Conservation (phyloP, 2,113 vertebrate species). For the Tenrec ecaudatus region DNA sequence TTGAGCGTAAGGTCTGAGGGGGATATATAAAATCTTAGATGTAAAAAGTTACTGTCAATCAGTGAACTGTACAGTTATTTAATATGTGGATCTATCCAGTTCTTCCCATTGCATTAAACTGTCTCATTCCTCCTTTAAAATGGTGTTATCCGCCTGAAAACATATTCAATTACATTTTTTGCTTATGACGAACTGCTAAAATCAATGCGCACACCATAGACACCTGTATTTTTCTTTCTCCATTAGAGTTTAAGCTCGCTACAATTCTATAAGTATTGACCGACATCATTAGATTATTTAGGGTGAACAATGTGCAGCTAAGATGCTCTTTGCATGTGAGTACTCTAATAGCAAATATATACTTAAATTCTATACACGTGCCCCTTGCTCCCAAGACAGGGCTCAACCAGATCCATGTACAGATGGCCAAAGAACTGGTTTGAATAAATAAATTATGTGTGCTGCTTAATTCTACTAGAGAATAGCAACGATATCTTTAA, state of each 20-base stretch:
- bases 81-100: conserved; percentile 54
- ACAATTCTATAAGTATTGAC: conserved; percentile 79
- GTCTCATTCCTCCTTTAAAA: conserved; percentile 64
- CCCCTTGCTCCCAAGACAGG: neutral
- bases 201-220: conserved; percentile 73
- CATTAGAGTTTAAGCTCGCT: conserved; percentile 70
- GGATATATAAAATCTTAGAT: conserved; percentile 17
- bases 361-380: conserved; percentile 10
- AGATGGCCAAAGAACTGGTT: neutral
- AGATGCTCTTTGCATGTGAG: conserved; percentile 48
- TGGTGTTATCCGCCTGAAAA: conserved; percentile 63
- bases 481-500: neutral
- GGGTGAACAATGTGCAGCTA: conserved; percentile 67
- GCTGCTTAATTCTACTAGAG: neutral
- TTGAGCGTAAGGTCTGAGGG: neutral
- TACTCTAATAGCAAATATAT: conserved; percentile 35
- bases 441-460: neutral
- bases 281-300: conserved; percentile 76
- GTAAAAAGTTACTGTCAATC: conserved; percentile 62
- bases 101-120: conserved; percentile 64
- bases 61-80: conserved; percentile 64
- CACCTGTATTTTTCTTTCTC: conserved; percentile 73
- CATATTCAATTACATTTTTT: conserved; percentile 76
- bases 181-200: conserved; percentile 74
- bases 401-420: neutral